Evolutionary conservation across 2,113 vertebrate genomes (phyloP).

Genomic region (Macquaria ambigua): DNA sequence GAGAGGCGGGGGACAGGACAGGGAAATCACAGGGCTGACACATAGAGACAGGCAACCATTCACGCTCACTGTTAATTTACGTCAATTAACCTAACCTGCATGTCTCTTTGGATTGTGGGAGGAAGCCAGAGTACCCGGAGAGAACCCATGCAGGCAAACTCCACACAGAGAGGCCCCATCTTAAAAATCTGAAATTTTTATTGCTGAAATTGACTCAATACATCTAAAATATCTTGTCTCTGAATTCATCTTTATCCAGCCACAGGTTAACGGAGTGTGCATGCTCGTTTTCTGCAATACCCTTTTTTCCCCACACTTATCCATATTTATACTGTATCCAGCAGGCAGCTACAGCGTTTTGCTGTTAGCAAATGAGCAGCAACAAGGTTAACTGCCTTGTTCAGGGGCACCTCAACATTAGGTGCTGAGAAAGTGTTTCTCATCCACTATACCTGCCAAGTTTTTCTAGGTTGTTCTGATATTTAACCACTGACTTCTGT

Average conservation of each 20-base stretch:
- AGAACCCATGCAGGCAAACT: no score
- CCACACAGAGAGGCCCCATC: no score
- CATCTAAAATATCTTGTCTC: neutral
- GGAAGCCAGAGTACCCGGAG: no score
- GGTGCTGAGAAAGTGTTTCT: conserved; percentile 2
- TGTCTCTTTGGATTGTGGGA: no score
- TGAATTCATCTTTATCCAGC: neutral
- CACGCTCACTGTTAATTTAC: no score
- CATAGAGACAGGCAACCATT: no score
- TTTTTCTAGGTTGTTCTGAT: neutral
- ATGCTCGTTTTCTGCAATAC: neutral
- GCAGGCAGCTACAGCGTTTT: neutral
- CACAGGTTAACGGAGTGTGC: neutral
- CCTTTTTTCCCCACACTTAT: neutral
- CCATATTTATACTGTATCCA: neutral
- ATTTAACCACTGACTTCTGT: neutral
- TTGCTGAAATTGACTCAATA: neutral
- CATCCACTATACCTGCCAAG: neutral
- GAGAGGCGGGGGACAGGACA: no score
- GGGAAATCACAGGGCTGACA: no score
- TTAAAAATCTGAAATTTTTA: neutral
- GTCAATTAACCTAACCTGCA: no score
- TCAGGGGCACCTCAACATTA: conserved; percentile 4
- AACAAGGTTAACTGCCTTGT: conserved; percentile 33
- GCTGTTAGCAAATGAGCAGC: conserved; percentile 9